A percentile compares a stretch with the other conserved stretches of the same genome.
These are phyloP conservation scores for Lamprologus speciosus DNA, from an alignment of 2,113 vertebrate species.

Conservation along the genomic window DNA sequence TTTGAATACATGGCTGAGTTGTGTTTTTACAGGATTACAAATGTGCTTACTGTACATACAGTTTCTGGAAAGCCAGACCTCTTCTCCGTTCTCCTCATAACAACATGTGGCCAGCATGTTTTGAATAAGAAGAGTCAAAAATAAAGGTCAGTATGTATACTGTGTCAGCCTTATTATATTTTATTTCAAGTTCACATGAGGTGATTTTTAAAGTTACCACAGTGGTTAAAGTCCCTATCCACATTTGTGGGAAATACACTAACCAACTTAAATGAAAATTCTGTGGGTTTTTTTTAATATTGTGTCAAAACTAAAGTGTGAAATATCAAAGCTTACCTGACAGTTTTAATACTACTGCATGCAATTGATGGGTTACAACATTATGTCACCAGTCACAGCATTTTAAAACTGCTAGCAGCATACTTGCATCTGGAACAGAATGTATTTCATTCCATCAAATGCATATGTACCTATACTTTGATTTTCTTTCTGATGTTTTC, in stretches of 20 bases:
- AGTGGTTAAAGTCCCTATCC: neutral
- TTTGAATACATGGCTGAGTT: constrained; percentile 44
- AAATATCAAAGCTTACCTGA: neutral
- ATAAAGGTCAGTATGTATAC: neutral
- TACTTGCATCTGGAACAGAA: neutral
- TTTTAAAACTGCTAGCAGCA: neutral
- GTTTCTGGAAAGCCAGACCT: constrained; percentile 42
- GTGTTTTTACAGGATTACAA: constrained; percentile 69
- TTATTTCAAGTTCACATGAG: neutral
- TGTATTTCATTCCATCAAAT: neutral
- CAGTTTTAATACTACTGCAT: neutral
- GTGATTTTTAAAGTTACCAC: neutral
- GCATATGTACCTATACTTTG: neutral
- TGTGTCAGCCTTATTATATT: neutral
- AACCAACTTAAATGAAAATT: neutral
- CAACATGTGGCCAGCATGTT: neutral
- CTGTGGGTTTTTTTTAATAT: neutral
- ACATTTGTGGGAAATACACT: neutral
- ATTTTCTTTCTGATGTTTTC: neutral
- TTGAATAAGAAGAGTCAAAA: neutral
- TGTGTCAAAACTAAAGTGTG: neutral
- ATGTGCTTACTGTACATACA: constrained; percentile 56
- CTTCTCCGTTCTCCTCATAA: constrained; percentile 9
- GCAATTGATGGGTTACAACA: neutral
- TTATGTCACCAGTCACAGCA: neutral